Evolutionary conservation across 1,140 invertebrate species (phyloP).

Genomic region (Melanaphis sacchari): DNA sequence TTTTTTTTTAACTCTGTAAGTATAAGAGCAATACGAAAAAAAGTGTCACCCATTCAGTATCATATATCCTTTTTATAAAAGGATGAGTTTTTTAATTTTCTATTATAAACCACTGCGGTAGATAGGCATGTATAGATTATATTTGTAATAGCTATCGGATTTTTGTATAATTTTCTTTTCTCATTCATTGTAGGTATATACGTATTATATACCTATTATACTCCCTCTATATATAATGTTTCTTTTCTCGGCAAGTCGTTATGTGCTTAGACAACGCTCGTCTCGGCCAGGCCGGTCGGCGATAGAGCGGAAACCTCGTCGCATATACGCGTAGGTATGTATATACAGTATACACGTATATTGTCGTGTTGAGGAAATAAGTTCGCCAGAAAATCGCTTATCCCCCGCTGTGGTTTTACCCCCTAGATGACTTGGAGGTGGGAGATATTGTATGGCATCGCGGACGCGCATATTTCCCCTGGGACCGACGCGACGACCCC

Average conservation of each 20-base stretch:
- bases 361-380: constrained; percentile 1
- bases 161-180: background rate
- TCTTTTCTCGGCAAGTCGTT: background rate
- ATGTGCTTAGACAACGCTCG: background rate
- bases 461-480: background rate
- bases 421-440: background rate
- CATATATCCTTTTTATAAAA: background rate
- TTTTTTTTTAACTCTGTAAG: too few relatives aligned
- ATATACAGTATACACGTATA: background rate
- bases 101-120: background rate
- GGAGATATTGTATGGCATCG: background rate
- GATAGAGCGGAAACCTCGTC: background rate
- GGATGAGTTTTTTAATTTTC: background rate
- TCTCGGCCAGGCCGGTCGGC: background rate
- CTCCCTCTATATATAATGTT: background rate
- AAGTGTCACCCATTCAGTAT: background rate
- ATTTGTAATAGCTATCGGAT: background rate
- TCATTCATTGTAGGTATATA: background rate
- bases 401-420: background rate
- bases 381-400: background rate
- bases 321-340: background rate
- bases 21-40: background rate
- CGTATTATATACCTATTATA: constrained; percentile 13
- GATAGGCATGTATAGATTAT: background rate
- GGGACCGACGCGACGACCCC: background rate